Evolutionary conservation across 2,888 invertebrate species (phyloP).

Genomic region (Lissocephala sabroskyi): DNA sequence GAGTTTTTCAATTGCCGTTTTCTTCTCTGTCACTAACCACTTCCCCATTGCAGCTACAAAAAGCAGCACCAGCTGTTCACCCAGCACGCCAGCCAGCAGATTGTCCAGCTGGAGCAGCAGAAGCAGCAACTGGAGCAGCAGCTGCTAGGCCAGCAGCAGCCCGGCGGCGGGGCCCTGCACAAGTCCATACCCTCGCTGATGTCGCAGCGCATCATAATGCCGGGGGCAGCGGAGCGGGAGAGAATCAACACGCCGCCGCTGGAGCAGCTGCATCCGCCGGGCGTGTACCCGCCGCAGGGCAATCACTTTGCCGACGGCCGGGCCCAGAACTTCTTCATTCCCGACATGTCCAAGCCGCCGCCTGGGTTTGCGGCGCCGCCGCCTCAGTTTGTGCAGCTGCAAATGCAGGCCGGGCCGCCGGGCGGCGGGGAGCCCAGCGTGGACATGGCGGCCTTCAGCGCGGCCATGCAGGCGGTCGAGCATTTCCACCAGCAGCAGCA

Average conservation of each 20-base stretch:
- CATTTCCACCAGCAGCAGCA: conserved; percentile 49
- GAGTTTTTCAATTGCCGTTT: too few relatives aligned
- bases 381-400: conserved; percentile 35
- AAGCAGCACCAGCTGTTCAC: conserved; percentile 97
- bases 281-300: conserved; percentile 57
- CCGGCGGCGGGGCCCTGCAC: conserved; percentile 19
- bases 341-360: conserved; percentile 90
- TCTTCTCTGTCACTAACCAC: too few relatives aligned
- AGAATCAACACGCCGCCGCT: conserved; percentile 40
- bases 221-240: conserved; percentile 42
- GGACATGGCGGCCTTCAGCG: conserved; percentile 52
- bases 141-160: conserved; percentile 43
- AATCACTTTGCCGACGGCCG: conserved; percentile 73
- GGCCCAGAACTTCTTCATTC: conserved; percentile 76
- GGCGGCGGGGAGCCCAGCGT: conserved; percentile 34
- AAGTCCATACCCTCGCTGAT: conserved; percentile 67
- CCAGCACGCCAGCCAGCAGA: conserved; percentile 90
- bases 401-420: conserved; percentile 10
- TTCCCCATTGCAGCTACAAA: conserved; percentile 87
- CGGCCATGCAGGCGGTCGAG: conserved; percentile 64
- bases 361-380: conserved; percentile 78
- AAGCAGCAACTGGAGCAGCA: conserved; percentile 76
- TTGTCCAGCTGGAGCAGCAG: conserved; percentile 87
- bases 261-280: conserved; percentile 44
- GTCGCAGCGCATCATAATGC: conserved; percentile 71